These are phyloP conservation scores for Toxonevra muliebris DNA, from an alignment of 2,888 invertebrate species.

Conservation along the genomic window DNA sequence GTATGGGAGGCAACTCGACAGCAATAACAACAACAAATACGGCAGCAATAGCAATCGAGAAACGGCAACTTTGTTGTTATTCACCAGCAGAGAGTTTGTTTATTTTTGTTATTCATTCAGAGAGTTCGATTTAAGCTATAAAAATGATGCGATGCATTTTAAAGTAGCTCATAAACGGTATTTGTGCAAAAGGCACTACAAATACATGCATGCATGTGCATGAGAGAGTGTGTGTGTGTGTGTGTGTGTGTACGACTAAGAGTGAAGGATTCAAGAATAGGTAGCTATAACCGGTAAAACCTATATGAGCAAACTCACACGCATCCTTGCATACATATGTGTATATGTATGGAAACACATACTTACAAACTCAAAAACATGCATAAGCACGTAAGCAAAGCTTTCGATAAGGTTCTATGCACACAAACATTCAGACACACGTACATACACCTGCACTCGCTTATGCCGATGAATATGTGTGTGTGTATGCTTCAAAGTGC, in stretches of 20 bases:
- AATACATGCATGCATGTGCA: not conserved
- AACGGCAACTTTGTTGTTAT: conserved; percentile 21
- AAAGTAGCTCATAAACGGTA: conserved; percentile 18
- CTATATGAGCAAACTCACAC: too few species aligned
- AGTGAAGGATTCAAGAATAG: too few species aligned
- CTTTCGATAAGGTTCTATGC: too few species aligned
- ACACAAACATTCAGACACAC: too few species aligned
- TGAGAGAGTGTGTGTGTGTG: not conserved
- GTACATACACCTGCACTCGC: too few species aligned
- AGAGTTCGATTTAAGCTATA: conserved; percentile 40
- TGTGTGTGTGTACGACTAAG: not conserved
- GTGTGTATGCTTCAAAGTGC: conserved; percentile 11
- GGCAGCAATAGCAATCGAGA: too few species aligned
- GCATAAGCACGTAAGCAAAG: too few species aligned
- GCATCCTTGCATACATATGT: too few species aligned
- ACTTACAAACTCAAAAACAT: too few species aligned
- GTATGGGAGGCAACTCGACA: not conserved
- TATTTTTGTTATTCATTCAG: conserved; percentile 20
- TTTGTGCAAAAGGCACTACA: not conserved
- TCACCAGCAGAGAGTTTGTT: conserved; percentile 10
- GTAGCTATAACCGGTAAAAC: too few species aligned
- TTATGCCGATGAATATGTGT: not conserved
- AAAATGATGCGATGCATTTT: conserved; percentile 41
- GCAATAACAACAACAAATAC: too few species aligned
- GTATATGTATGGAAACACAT: too few species aligned